Base-by-base conservation (phyloP, 23 tunicate species). In the Corella eumyota region DNA sequence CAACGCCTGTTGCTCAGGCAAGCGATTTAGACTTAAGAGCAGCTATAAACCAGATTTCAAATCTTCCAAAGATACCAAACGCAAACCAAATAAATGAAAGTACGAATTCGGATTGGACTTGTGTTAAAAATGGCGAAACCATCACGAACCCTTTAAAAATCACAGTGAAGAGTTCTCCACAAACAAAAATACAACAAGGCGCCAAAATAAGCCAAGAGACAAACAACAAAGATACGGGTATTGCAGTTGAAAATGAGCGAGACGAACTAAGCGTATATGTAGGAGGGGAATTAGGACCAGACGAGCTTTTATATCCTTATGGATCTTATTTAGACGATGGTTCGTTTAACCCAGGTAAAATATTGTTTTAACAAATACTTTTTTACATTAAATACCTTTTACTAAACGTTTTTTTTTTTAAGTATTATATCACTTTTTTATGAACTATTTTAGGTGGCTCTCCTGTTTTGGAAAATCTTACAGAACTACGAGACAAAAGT, bases 281-380 rank as follows among this genome's bases (percentile, higher is more conserved):
- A 22, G 80, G 80, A 21, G 80, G 80, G 6, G 64, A 74, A 36
- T 25, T 74, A 1, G 80, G 71, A 29, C 71, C 80, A 5, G 70
- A 74, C 26, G 56, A 46, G 0, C 32, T 21, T 5, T 63, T 47
- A 6, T 74, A 74, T 37, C 67, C 67, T 1, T 54, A 47, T 63
- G 80, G 80, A 28, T 53, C 53, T 37, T 74, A 53, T 36, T 38
- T 3, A 1, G 55, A 34, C 15, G 55, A 50, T 20, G 44, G 58
- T 36, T 6, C 23, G 9, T 74, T 74, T 55, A 25, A 26, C 25
- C 70, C 80, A 54, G 80, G 80, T 74, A 61, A 47, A 2, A 22
- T 60, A 2, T 2, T 33, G 45, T 2, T 30, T 5, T 56, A 22
- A 11, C 21, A n/a, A n/a, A n/a, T n/a, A n/a, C n/a, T n/a, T n/a